Base-by-base conservation (phyloP, 2,888 invertebrate species). In the Chloroclystis v-ata region DNA sequence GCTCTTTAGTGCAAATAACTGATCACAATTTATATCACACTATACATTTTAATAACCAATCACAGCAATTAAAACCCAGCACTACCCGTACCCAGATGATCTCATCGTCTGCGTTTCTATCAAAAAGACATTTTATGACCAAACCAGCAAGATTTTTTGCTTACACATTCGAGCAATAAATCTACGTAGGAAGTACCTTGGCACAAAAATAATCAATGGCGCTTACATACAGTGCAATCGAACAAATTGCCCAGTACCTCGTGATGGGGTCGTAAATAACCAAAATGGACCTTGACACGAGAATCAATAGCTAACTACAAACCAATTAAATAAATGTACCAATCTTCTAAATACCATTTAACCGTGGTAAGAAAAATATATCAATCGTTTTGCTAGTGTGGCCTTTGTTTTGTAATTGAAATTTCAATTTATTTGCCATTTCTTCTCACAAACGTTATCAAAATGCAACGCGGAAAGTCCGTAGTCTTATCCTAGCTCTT, bases 101-200 rank as follows among this genome's bases (percentile, higher is more conserved):
- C 35, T 35, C 35, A 35, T 8, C 35, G 35, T 35, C 35, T 35
- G 20, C 8, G 20, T 35, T 56, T 57, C 56, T 56, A 52, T 47
- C 43, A 44, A 47, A 54, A 56, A 63, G 56, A 60, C 52, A 54
- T 55, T 54, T 52, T 52, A 46, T 24, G 35, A 35, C 35, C 35
- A 24, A 5, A 20, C 20, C 10, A 35, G 20, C 10, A n/a, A 33
- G 10, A 11, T 11, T 24, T 33, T 16, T 20, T 35, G 0, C 0
- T 11, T 10, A 16, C 20, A 33, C 2, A 13, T 35, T 16, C 10
- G n/a, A 20, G 35, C 10, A 11, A 35, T 16, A 35, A 24, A 24
- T 63, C 54, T 52, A 51, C 47, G 42, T 61, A 63, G 62, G 63
- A 63, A 63, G 64, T 61, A 42, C 49, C 38, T 54, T 20, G 20